Evolutionary conservation across 2,888 invertebrate genomes (phyloP).

Genomic region (Dugesia japonica): DNA sequence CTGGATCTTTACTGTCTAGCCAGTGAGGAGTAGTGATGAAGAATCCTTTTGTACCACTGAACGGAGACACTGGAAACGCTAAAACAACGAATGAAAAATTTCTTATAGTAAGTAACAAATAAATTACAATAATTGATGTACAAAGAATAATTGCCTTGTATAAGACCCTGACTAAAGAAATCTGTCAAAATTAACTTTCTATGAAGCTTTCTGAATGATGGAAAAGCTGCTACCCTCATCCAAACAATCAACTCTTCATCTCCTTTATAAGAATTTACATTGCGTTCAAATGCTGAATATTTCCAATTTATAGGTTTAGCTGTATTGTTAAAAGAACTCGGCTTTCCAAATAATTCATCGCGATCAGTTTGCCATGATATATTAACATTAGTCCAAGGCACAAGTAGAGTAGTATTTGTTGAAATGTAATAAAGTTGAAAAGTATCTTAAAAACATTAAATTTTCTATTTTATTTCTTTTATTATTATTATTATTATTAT

Average conservation of each 20-base stretch:
- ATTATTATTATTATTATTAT: neutral
- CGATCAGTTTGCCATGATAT: conserved; percentile 95
- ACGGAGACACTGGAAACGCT: neutral
- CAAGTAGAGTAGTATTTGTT: conserved; percentile 39
- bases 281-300: conserved; percentile 62
- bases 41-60: neutral
- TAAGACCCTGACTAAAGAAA: conserved; percentile 59
- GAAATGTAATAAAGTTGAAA: conserved; percentile 37
- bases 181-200: conserved; percentile 53
- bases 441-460: neutral
- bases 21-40: neutral
- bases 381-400: conserved; percentile 62
- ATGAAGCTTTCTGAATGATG: conserved; percentile 72
- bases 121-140: conserved; percentile 60
- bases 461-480: neutral
- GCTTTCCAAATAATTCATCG: conserved; percentile 78
- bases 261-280: conserved; percentile 52
- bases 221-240: conserved; percentile 96
- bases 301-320: conserved; percentile 72
- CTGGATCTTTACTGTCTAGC: conserved; percentile 3
- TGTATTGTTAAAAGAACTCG: conserved; percentile 49
- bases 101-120: too few species aligned
- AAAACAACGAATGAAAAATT: too few species aligned
- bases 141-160: conserved; percentile 52
- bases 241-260: conserved; percentile 96